A percentile compares a stretch with the other conserved stretches of the same genome.
phyloP scores from a whole-genome alignment of 1,140 invertebrate genomes.

The Drosophila bocqueti region DNA sequence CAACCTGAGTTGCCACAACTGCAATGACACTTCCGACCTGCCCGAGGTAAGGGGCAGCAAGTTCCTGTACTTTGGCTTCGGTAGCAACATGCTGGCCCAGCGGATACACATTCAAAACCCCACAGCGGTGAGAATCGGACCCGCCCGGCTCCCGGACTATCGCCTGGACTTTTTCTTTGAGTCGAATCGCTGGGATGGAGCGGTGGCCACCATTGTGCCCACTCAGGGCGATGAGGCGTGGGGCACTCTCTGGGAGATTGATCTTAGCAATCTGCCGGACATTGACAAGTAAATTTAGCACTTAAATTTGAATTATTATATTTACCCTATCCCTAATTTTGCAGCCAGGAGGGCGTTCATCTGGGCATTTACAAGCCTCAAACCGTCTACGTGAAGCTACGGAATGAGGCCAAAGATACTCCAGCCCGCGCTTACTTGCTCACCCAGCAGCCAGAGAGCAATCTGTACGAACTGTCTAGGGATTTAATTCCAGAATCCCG shows the following conservation, averaged over 20 bases:
- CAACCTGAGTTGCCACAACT: background rate
- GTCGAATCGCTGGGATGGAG: slow-evolving; percentile 57
- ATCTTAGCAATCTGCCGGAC: slow-evolving; percentile 57
- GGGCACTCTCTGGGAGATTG: slow-evolving; percentile 77
- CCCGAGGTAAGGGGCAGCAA: slow-evolving; percentile 58
- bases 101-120: slow-evolving; percentile 73
- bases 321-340: background rate
- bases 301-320: background rate
- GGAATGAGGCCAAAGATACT: slow-evolving; percentile 7
- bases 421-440: slow-evolving; percentile 63
- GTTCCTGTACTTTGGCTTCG: slow-evolving; percentile 78
- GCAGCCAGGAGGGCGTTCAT: slow-evolving; percentile 70
- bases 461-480: slow-evolving; percentile 40
- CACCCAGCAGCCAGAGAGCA: slow-evolving; percentile 54
- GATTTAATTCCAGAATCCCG: slow-evolving; percentile 30
- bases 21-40: slow-evolving; percentile 29
- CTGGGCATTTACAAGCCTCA: slow-evolving; percentile 49
- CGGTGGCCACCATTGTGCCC: slow-evolving; percentile 73
- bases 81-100: slow-evolving; percentile 73
- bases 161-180: slow-evolving; percentile 63
- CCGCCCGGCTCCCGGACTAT: slow-evolving; percentile 52
- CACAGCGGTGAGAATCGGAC: slow-evolving; percentile 44
- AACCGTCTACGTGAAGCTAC: slow-evolving; percentile 52
- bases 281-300: slow-evolving; percentile 61
- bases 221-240: slow-evolving; percentile 38